These are phyloP conservation scores for Melanotaenia duboulayi DNA, from an alignment of 2,113 vertebrate species.

Conservation along the genomic window DNA sequence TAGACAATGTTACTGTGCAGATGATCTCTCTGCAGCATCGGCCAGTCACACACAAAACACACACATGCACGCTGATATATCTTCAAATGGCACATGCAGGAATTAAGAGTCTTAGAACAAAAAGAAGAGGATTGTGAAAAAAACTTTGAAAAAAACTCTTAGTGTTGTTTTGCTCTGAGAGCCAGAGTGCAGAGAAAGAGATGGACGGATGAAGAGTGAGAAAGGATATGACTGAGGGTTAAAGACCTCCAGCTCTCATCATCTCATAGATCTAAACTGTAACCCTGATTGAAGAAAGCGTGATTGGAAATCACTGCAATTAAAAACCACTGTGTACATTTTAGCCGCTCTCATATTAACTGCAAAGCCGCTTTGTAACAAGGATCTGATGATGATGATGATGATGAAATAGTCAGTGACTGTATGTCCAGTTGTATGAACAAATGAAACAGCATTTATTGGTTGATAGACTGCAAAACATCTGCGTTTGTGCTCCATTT, in stretches of 20 bases:
- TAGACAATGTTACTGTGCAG: constrained; percentile 19
- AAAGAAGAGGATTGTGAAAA: constrained; percentile 40
- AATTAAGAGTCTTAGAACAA: constrained; percentile 40
- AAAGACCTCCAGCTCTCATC: constrained; percentile 21
- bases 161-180: constrained; percentile 4
- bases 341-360: too few relatives aligned
- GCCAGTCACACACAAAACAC: constrained; percentile 21
- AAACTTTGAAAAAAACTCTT: neutral
- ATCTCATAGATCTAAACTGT: constrained; percentile 30
- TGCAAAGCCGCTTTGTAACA: too few relatives aligned
- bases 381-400: too few relatives aligned
- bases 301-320: constrained; percentile 39
- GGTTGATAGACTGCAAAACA: too few relatives aligned
- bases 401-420: too few relatives aligned
- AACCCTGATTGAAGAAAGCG: constrained; percentile 7
- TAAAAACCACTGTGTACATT: neutral
- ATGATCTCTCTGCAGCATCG: constrained; percentile 43
- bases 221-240: neutral
- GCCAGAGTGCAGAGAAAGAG: constrained; percentile 7
- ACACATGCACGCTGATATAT: neutral
- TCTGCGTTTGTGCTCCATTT: neutral
- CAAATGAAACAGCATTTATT: too few relatives aligned
- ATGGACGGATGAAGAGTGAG: constrained; percentile 23
- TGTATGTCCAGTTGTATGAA: too few relatives aligned
- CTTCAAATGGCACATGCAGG: neutral